Percentiles rank a stretch among this genome's conserved stretches.
phyloP scores from a whole-genome alignment of 2,888 invertebrate genomes.

The Sphaerophoria rueppellii region DNA sequence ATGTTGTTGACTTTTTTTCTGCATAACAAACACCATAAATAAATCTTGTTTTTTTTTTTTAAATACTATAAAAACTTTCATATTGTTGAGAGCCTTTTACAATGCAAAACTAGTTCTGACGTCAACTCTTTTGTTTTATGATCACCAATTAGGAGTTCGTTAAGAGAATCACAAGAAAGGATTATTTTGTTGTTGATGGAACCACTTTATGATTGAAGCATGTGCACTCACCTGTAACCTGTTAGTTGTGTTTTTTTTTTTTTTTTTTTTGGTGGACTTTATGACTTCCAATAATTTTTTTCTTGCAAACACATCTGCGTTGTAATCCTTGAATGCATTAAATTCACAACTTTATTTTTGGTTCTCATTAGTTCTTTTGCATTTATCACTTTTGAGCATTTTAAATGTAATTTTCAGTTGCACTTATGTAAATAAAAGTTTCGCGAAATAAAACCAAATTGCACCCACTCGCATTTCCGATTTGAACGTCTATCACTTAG shows the following conservation, averaged over 20 bases:
- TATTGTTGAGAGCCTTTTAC: constrained; percentile 1
- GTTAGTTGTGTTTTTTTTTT: constrained; percentile 15
- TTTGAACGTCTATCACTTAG: constrained; percentile 68
- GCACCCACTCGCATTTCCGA: constrained; percentile 14
- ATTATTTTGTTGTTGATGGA: too few species aligned
- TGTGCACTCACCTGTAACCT: neutral
- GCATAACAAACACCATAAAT: constrained; percentile 21
- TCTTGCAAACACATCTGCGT: constrained; percentile 13
- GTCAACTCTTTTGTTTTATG: constrained; percentile 61
- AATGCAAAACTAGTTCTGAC: constrained; percentile 36
- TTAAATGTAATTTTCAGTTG: neutral
- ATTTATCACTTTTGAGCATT: constrained; percentile 4
- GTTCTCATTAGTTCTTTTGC: constrained; percentile 6
- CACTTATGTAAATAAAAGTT: constrained; percentile 1
- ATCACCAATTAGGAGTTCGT: constrained; percentile 30
- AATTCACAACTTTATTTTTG: neutral
- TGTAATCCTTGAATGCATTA: constrained; percentile 56
- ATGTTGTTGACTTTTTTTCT: neutral
- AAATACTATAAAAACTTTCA: neutral
- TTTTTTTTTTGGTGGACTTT: neutral
- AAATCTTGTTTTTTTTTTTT: constrained; percentile 10
- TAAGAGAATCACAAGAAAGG: constrained; percentile 5
- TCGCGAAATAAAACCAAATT: constrained; percentile 7
- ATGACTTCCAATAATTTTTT: constrained; percentile 41
- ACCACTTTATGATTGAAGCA: neutral